Base-by-base conservation (phyloP, 2,113 vertebrate genomes). In the Campylomormyrus numenius region DNA sequence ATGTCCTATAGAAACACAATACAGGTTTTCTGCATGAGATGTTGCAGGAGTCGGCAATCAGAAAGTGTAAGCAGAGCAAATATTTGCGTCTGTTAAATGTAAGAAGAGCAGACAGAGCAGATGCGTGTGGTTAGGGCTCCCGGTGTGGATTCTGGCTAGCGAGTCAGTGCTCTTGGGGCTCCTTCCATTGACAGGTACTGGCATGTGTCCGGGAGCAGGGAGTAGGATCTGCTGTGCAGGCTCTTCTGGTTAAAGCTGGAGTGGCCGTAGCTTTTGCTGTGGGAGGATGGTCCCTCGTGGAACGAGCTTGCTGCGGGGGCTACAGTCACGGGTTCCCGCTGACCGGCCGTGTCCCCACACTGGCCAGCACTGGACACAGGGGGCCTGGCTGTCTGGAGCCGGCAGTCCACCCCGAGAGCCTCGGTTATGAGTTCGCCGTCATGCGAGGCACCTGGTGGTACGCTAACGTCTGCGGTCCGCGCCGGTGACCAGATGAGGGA, bases 401-500 rank as follows among this genome's bases (percentile, higher is more conserved):
- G 95, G 93, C 96, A 96, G 91, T 96, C 95, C 3, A 94, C 93
- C 10, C 92, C 90, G 9, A 90, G 89, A 90, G 90, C 95, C 24
- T 92, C 94, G 83, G 95, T 95, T 93, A 95, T 94, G 90, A 94
- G 90, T 86, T 95, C 94, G 15, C 92, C 87, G 35, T 91, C 56
- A 0, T 94, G 93, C 53, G 96, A 92, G 4, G 94, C 88, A 48
- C 94, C 93, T 90, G 95, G 92, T 5, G 95, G 91, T 31, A 95
- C 93, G 35, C 94, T 95, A 6, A 96, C 94, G 19, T 95, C 96
- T 0, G 97, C 98, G 0, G 98, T 99, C 74, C 95, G 97, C 17
- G 97, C 98, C 92, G 98, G 94, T 0, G 98, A 99, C 98, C 98
- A 99, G 94, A 99, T 99, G 92, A 96, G 94, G 19, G 97, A 97